Base-by-base conservation (phyloP, 2,888 invertebrate genomes). In the Apomyelois bistriatella region DNA sequence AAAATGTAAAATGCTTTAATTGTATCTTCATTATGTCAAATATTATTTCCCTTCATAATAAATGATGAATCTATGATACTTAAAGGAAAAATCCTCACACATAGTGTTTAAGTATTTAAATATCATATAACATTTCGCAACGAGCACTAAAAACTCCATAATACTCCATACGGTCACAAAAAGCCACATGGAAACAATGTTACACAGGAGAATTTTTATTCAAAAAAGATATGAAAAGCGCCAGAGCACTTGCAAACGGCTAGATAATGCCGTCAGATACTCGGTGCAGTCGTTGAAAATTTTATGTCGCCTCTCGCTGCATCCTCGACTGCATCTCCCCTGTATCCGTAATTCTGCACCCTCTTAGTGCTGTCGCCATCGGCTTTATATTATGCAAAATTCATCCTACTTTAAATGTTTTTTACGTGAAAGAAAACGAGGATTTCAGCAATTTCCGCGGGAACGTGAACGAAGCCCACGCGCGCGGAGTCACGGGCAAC, bases 211-310 rank as follows among this genome's bases (percentile, higher is more conserved):
- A 73, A 82, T 77, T 82, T 79, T 80, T 81, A 82, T 85, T 86
- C 80, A 80, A 82, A 80, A 82, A 84, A 82, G 80, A 81, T 82
- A 82, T 80, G 80, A 85, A 79, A 76, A 77, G 72, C 76, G 71
- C 65, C 72, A 71, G 70, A 80, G 82, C 78, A 80, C 81, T 84
- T 74, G 79, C 85, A 82, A 85, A 84, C 82, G 77, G 81, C 81
- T 80, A 86, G 84, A 88, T 88, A 85, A 87, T 86, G 80, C 84
- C 74, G 77, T 79, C 82, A 79, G 83, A 84, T 83, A 80, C 83
- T 82, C 81, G 70, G 74, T 75, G 74, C 74, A 78, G 78, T 85
- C 83, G 82, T 84, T 87, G 87, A 85, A 85, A 85, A 83, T 87
- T 86, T 88, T 82, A 87, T 87, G 83, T 85, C 86, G 78, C 82